These are phyloP conservation scores for Diorhabda elongata DNA, from an alignment of 1,140 invertebrate genomes.

Conservation along the genomic window DNA sequence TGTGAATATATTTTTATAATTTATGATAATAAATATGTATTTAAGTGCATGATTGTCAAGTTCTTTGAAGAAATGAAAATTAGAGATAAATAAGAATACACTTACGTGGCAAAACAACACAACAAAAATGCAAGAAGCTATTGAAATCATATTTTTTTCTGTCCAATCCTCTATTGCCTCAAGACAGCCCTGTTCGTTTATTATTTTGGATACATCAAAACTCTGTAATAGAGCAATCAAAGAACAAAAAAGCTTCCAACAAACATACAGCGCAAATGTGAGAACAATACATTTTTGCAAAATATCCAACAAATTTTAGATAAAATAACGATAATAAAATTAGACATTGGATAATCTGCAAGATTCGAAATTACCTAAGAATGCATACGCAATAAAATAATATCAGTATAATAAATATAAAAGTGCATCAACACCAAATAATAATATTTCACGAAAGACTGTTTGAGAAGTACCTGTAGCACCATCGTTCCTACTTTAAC, in stretches of 20 bases:
- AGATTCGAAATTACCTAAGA: too few relatives aligned
- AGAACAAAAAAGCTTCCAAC: constrained; percentile 18
- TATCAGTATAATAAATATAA: not conserved
- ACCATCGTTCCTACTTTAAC: constrained; percentile 77
- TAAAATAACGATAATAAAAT: too few relatives aligned
- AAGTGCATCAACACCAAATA: not conserved
- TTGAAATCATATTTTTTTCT: constrained; percentile 86
- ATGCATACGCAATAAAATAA: too few relatives aligned
- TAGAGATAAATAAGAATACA: constrained; percentile 28
- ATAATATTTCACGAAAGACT: not conserved
- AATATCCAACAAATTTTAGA: not conserved
- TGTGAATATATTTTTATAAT: too few relatives aligned
- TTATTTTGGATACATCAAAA: constrained; percentile 72
- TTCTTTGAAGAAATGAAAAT: constrained; percentile 4
- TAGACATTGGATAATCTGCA: too few relatives aligned
- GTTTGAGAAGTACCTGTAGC: constrained; percentile 64
- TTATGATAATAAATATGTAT: too few relatives aligned
- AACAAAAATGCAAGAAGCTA: constrained; percentile 79
- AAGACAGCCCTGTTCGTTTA: constrained; percentile 92
- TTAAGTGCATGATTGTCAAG: too few relatives aligned
- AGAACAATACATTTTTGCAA: constrained; percentile 12
- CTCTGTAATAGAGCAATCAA: constrained; percentile 54
- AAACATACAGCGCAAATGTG: constrained; percentile 35
- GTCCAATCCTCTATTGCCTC: constrained; percentile 91
- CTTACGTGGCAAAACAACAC: constrained; percentile 89